Evolutionary conservation across 2,797 vertebrate species (phyloP), one percentile per base, ranked within the genome.

Genomic region (Limosa lapponica): DNA sequence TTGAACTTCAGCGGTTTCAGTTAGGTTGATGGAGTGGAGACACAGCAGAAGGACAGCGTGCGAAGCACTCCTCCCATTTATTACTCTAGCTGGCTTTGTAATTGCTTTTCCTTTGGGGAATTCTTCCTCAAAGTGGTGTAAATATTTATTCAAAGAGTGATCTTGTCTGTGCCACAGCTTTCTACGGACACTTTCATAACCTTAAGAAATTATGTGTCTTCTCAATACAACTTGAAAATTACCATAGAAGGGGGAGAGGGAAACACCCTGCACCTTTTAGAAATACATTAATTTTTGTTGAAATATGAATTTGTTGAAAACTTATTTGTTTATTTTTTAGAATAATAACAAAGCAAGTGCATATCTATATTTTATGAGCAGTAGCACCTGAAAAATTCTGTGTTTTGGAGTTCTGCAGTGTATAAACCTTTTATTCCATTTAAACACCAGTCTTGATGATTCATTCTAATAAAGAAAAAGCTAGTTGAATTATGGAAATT

Each of bases 201-300:
- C 2, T 7, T 39, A 67, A 82, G 51, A 90, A 75, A 23, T 24
- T 1, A 10, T 15, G 23, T 28, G 10, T 34, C 6, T 82, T 84
- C 32, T 54, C 12, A 6, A 37, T 13, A 28, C 7, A 54, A 17
- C 30, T 78, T 82, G 25, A 70, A 82, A 78, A 41, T 49, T 54
- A 37, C 17, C 8, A 51, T 44, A 13, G 0, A 1, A 32, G 3
- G 0, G 7, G 7, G 4, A 54, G 11, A 9, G 6, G 4, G 25
- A 6, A 79, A 70, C 13, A 30, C 7, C 3, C 16, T 54, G 5
- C 12, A 36, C 18, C 10, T 87, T 59, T 32, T 23, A 75, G 34
- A 49, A 82, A 58, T 41, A 41, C 0, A 4, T 20, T 0, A 43
- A 25, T 44, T 64, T 10, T 39, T 66, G 7, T 62, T 82, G 16